phyloP scores from a whole-genome alignment of 1,140 invertebrate genomes.

The Caenorhabditis inopinata region DNA sequence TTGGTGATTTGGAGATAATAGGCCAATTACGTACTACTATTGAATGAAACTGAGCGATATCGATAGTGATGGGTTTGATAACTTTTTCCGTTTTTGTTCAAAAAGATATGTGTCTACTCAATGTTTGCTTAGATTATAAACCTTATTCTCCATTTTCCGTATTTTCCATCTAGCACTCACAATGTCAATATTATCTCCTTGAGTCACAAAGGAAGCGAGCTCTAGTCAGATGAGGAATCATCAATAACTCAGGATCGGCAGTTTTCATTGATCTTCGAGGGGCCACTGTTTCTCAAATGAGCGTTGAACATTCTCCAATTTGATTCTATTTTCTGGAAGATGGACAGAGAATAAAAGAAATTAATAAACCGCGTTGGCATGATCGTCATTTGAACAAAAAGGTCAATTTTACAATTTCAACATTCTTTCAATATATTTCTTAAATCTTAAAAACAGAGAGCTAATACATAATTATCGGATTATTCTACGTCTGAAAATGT shows the following conservation, averaged over 20 bases:
- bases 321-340: no score
- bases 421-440: no score
- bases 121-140: not conserved
- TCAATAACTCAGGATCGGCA: not conserved
- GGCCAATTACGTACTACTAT: not conserved
- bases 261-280: no score
- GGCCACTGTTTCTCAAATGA: no score
- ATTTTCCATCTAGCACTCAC: not conserved
- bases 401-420: not conserved
- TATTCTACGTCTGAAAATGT: no score
- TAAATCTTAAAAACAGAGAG: no score
- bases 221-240: not conserved
- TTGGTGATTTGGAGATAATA: not conserved
- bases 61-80: no score
- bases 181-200: constrained; percentile 1
- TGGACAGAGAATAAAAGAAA: no score
- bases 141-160: not conserved
- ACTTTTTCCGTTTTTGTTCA: not conserved
- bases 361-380: no score
- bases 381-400: not conserved
- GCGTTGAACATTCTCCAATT: no score
- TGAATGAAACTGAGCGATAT: not conserved
- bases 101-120: not conserved
- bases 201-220: not conserved
- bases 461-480: no score